Percentiles rank a stretch among this genome's conserved stretches.
These are phyloP conservation scores for Chiloscyllium plagiosum DNA, from an alignment of 2,113 vertebrate species.

Conservation along the genomic window DNA sequence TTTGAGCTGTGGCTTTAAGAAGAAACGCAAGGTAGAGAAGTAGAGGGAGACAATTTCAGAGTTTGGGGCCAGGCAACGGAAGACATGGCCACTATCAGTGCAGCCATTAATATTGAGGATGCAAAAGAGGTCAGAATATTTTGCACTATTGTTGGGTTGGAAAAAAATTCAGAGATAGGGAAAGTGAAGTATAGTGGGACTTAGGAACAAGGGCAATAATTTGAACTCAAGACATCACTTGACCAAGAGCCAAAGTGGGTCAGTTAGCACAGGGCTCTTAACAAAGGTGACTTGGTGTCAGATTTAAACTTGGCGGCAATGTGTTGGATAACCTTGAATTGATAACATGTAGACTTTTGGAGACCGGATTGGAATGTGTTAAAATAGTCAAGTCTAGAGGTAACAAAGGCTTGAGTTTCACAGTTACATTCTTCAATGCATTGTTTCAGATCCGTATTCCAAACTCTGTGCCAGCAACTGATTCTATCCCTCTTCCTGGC, in stretches of 20 bases:
- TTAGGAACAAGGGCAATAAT: background rate
- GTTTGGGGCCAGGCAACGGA: background rate
- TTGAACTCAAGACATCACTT: background rate
- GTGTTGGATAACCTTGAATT: background rate
- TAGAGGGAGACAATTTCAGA: background rate
- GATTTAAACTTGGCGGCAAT: background rate
- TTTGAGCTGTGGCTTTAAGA: background rate
- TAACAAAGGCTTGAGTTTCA: background rate
- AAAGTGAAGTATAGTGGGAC: background rate
- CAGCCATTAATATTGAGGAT: background rate
- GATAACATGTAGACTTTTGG: background rate
- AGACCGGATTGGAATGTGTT: too few relatives aligned
- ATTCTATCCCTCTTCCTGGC: background rate
- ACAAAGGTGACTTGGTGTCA: background rate
- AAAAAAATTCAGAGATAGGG: background rate
- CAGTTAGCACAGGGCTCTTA: background rate
- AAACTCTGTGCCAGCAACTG: background rate
- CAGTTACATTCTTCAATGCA: background rate
- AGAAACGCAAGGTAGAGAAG: background rate
- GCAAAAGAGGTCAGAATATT: background rate
- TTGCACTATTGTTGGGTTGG: background rate
- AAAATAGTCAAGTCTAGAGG: too few relatives aligned
- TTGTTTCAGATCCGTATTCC: background rate
- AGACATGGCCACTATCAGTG: background rate
- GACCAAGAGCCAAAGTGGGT: background rate